These are phyloP conservation scores for Eutolmus rufibarbis DNA, from an alignment of 2,888 invertebrate species.

Conservation along the genomic window DNA sequence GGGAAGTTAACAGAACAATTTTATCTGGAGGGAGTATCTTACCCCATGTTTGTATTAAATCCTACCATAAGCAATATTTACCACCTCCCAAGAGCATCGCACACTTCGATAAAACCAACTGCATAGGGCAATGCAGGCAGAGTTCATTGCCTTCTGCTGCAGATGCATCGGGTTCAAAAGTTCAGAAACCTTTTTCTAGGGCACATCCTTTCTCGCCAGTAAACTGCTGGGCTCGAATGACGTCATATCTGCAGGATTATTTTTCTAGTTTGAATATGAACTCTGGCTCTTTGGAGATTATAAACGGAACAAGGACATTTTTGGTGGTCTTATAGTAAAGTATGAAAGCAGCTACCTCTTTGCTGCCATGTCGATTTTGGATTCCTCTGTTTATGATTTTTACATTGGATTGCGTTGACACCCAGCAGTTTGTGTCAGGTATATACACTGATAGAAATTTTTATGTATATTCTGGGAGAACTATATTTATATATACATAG, in stretches of 20 bases:
- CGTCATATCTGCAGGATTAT: constrained; percentile 2
- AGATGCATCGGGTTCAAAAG: background rate
- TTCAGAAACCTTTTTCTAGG: background rate
- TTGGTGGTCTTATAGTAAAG: background rate
- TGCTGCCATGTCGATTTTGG: no score
- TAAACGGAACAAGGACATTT: background rate
- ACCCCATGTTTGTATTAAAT: background rate
- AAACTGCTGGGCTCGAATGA: background rate
- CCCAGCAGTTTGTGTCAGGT: no score
- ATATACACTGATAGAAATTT: no score
- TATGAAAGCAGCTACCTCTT: no score
- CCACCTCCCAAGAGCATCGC: background rate
- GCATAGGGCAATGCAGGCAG: background rate
- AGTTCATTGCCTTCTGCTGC: constrained; percentile 1
- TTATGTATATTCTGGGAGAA: no score
- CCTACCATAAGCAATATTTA: background rate
- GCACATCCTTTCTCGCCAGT: background rate
- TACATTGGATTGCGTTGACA: no score
- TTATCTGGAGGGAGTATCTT: background rate
- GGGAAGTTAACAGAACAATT: background rate
- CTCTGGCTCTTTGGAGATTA: background rate
- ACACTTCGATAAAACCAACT: background rate
- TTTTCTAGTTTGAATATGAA: background rate
- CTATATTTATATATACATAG: no score
- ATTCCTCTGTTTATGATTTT: no score